Percentiles rank a stretch among this genome's conserved stretches.
Evolutionary conservation across 1,140 invertebrate genomes (phyloP).

Genomic region (Plectrocnemia conspersa): DNA sequence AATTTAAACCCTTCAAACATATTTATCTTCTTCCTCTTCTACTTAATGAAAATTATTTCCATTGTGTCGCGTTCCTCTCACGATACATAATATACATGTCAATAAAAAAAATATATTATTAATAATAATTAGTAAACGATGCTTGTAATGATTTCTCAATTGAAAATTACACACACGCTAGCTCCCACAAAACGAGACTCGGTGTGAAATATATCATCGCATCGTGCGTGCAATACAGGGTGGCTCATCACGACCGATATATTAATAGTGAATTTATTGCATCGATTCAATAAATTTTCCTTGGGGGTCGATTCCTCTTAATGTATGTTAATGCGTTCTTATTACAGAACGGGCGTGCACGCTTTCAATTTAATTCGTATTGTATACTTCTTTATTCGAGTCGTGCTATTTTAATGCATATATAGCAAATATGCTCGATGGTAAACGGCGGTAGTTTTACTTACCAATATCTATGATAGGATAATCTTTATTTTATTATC

Average conservation of each 20-base stretch:
- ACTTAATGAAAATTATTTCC: background rate
- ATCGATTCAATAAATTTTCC: conserved; percentile 23
- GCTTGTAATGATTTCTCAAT: background rate
- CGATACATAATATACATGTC: background rate
- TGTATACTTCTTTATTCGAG: too few relatives aligned
- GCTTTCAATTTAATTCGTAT: conserved; percentile 18
- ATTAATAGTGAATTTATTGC: conserved; percentile 12
- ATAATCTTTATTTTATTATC: too few relatives aligned
- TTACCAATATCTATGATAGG: too few relatives aligned
- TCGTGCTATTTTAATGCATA: too few relatives aligned
- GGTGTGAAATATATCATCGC: too few relatives aligned
- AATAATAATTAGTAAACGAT: background rate
- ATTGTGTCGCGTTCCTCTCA: background rate
- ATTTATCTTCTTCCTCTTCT: too few relatives aligned
- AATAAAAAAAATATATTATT: background rate
- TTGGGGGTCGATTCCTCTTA: conserved; percentile 28
- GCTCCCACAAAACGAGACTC: too few relatives aligned
- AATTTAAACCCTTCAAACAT: too few relatives aligned
- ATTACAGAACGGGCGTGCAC: conserved; percentile 24
- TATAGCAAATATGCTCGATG: too few relatives aligned
- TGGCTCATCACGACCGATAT: conserved; percentile 21
- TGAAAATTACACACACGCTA: conserved; percentile 1
- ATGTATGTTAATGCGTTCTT: conserved; percentile 31
- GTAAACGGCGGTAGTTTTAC: too few relatives aligned
- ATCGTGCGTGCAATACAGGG: conserved; percentile 6